Evolutionary conservation across 1,140 invertebrate species (phyloP).

Genomic region (Gonatopus flavifemur): DNA sequence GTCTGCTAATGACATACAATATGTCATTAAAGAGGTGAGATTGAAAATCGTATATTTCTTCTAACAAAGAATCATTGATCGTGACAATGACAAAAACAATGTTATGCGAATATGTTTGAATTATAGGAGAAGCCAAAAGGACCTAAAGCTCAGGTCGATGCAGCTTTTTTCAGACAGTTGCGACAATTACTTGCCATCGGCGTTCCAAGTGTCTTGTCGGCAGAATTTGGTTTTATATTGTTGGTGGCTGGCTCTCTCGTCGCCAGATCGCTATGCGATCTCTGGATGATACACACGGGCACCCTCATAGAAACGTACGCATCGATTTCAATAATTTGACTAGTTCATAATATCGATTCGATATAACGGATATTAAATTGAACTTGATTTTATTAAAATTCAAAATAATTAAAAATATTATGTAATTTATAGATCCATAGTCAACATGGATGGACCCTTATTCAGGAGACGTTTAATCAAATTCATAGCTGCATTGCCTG

Average conservation of each 20-base stretch:
- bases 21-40: slow-evolving; percentile 70
- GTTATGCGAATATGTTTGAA: neutral
- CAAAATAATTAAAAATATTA: neutral
- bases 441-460: slow-evolving; percentile 76
- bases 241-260: slow-evolving; percentile 82
- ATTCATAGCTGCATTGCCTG: slow-evolving; percentile 80
- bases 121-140: slow-evolving; percentile 63
- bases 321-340: neutral
- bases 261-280: slow-evolving; percentile 88
- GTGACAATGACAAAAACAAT: slow-evolving; percentile 3
- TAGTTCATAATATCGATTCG: no score
- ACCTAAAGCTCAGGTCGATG: slow-evolving; percentile 84
- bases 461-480: slow-evolving; percentile 77
- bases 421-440: slow-evolving; percentile 78
- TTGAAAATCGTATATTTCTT: neutral
- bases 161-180: slow-evolving; percentile 79
- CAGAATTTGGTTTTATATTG: slow-evolving; percentile 77
- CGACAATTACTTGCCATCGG: slow-evolving; percentile 78
- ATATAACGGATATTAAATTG: no score
- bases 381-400: neutral
- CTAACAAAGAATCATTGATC: neutral
- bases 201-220: slow-evolving; percentile 74
- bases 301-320: slow-evolving; percentile 88
- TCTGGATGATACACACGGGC: slow-evolving; percentile 95
- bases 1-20: slow-evolving; percentile 67